Percentiles rank a stretch among this genome's conserved stretches.
Conservation (phyloP, 2,888 invertebrate species). For the Stenodema calcarata region DNA sequence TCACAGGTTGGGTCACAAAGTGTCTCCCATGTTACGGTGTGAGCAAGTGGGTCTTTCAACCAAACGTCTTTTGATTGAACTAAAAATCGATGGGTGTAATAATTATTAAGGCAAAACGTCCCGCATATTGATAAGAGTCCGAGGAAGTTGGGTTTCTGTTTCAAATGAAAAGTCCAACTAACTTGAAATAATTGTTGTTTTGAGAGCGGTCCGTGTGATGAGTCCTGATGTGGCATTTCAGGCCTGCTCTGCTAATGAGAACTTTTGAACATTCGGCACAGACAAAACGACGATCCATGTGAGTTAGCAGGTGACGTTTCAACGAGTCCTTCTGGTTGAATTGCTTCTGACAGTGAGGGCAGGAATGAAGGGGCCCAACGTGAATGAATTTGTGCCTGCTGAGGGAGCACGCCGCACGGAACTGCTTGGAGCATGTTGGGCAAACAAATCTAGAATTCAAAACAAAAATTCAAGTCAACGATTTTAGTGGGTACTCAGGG, state of each 20-base stretch:
- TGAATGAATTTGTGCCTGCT: conserved; percentile 44
- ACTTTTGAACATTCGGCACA: conserved; percentile 40
- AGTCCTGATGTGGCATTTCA: conserved; percentile 42
- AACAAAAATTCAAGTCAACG: not conserved
- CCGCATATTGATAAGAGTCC: too few relatives aligned
- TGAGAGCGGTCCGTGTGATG: conserved; percentile 18
- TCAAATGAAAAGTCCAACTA: too few relatives aligned
- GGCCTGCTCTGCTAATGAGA: conserved; percentile 27
- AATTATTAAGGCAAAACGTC: too few relatives aligned
- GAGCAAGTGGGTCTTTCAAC: too few relatives aligned
- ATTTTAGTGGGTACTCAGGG: too few relatives aligned
- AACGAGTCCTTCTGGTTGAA: conserved; percentile 51
- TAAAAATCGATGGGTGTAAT: too few relatives aligned
- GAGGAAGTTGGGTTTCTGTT: too few relatives aligned
- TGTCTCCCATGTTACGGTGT: too few relatives aligned
- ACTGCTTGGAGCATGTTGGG: not conserved
- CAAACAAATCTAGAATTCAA: not conserved
- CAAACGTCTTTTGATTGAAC: too few relatives aligned
- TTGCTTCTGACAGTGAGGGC: conserved; percentile 35
- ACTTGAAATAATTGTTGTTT: conserved; percentile 29
- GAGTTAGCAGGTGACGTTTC: conserved; percentile 36
- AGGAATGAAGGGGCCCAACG: conserved; percentile 30
- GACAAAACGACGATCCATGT: conserved; percentile 23
- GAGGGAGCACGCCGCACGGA: not conserved
- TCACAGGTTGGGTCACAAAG: too few relatives aligned